These are phyloP conservation scores for Pavo muticus DNA, from an alignment of 2,113 vertebrate species.

Conservation along the genomic window DNA sequence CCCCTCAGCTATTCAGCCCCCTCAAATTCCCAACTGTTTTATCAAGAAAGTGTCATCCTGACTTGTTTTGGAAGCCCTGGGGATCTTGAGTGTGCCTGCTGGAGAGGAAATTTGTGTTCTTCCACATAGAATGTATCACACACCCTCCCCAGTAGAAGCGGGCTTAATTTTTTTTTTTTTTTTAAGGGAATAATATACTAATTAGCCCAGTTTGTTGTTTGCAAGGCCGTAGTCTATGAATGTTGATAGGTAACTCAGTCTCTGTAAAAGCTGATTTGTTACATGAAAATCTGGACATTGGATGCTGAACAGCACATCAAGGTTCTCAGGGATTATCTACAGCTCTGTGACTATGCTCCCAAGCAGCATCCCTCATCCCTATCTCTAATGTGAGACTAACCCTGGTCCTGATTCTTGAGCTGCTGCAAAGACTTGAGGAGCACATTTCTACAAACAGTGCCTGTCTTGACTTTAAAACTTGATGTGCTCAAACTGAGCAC, in stretches of 20 bases:
- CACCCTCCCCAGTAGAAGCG: not conserved
- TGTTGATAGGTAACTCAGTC: not conserved
- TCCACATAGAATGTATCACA: conserved; percentile 5
- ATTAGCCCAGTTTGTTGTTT: not conserved
- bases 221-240: not conserved
- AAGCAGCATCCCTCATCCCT: not conserved
- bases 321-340: not conserved
- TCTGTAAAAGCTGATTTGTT: not conserved
- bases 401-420: rapidly evolving
- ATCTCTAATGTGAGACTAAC: not conserved
- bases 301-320: not conserved
- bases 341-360: not conserved
- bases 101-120: conserved; percentile 30
- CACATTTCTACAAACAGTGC: not conserved
- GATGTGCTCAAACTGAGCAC: not conserved
- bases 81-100: not conserved
- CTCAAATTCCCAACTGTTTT: not conserved
- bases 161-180: not conserved
- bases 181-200: not conserved
- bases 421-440: not conserved
- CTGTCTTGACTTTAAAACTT: not conserved
- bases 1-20: not conserved
- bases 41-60: not conserved
- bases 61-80: not conserved
- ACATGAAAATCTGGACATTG: not conserved